Conservation (phyloP, 92 coral and sea anemone species). For the Porites cylindrica region DNA sequence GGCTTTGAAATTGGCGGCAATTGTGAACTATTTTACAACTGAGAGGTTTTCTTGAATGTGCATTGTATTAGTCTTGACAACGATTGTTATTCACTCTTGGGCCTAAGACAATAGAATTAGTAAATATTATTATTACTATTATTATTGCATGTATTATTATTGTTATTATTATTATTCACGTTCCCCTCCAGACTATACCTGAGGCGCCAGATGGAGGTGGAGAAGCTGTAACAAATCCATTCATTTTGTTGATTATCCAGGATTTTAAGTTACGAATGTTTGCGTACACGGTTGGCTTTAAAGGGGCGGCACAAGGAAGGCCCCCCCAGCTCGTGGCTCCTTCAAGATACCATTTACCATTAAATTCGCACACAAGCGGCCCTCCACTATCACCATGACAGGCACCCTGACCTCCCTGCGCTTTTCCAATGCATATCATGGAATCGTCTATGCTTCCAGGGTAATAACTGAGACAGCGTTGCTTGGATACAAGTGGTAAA, state of each 20-base stretch:
- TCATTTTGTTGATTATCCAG: slow-evolving; percentile 22
- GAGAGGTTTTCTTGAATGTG: not conserved
- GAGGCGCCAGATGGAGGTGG: not conserved
- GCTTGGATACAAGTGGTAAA: slow-evolving; percentile 14
- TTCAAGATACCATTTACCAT: slow-evolving; percentile 61
- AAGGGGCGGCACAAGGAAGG: not conserved
- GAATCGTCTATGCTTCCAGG: slow-evolving; percentile 10
- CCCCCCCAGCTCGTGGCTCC: slow-evolving; percentile 47
- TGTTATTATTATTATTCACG: no score
- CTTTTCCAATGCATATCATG: slow-evolving; percentile 31
- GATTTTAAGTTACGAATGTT: slow-evolving; percentile 23
- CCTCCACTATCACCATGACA: slow-evolving; percentile 46
- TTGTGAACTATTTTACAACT: not conserved
- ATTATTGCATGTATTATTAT: no score
- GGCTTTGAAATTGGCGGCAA: not conserved
- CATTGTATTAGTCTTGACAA: slow-evolving; percentile 1
- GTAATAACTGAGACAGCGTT: not conserved
- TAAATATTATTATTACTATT: no score
- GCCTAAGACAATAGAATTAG: not conserved
- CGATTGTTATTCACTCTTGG: slow-evolving; percentile 8
- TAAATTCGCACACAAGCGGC: slow-evolving; percentile 59
- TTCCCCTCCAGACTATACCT: no score
- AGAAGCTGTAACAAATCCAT: not conserved
- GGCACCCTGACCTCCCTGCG: slow-evolving; percentile 1
- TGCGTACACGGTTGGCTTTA: slow-evolving; percentile 24